Evolutionary conservation across 2,888 invertebrate species (phyloP), one percentile per base, ranked within the genome.

Genomic region (Hybos culiciformis): DNA sequence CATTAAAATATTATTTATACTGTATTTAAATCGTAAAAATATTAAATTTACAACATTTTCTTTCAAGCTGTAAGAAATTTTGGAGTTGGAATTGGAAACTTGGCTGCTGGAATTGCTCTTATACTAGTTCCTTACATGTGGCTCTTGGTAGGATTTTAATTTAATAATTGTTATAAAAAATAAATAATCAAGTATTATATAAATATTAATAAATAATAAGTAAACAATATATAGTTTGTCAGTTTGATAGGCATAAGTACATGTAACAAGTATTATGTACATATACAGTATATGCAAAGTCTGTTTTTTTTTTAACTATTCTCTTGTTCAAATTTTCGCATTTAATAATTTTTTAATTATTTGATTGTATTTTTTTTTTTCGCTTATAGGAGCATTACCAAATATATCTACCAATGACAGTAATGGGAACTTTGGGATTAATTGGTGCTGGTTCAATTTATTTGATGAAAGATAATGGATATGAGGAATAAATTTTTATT

Each of bases 101-200:
- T 83, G 44, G 73, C 82, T 1, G 80, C 83, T 1, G 82, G 85
- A 14, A 64, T 83, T n/a, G 84, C 80, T 2, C 68, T 85, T 38
- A 81, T 85, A 58, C 66, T 71, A 68, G 80, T 85, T 29, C 86
- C 86, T 2, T 84, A 81, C 60, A 69, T 85, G 54, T 84, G 83
- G 81, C 72, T 77, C 56, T 60, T 83, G 72, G 83, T 83, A 64
- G n/a, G n/a, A 75, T 74, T 63, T 12, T 9, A 15, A 15, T 8
- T 34, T 15, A 11, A n/a, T n/a, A n/a, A n/a, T n/a, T n/a, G n/a
- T n/a, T n/a, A n/a, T 45, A 23, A 14, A 33, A 45, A 38, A 37
- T 40, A 29, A 19, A 20, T 12, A 21, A 8, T 17, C 17, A 32
- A 18, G 23, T 20, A 20, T 14, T 18, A 7, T 37, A 34, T 5